These are phyloP conservation scores for Chelon auratus DNA, from an alignment of 2,797 vertebrate genomes.

Conservation along the genomic window DNA sequence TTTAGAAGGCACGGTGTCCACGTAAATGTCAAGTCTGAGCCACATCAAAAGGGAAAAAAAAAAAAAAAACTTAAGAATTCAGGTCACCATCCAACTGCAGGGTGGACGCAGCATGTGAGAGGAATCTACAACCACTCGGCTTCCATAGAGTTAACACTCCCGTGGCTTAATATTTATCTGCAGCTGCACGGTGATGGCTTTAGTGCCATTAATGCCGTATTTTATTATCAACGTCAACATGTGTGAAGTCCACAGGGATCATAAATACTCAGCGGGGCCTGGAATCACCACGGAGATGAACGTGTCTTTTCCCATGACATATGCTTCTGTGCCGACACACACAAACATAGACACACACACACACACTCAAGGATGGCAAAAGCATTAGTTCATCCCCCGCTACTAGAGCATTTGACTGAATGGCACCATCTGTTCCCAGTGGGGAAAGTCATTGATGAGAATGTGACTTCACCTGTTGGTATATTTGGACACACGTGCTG, in stretches of 20 bases:
- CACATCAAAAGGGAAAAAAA: neutral
- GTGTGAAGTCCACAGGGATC: slow-evolving; percentile 35
- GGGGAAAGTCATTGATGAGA: slow-evolving; percentile 28
- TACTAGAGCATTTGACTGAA: slow-evolving; percentile 2
- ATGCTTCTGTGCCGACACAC: neutral
- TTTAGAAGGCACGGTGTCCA: slow-evolving; percentile 7
- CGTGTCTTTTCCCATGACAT: slow-evolving; percentile 13
- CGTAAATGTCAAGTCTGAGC: slow-evolving; percentile 31
- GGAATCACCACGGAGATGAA: slow-evolving; percentile 11
- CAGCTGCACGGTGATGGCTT: slow-evolving; percentile 2
- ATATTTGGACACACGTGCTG: neutral
- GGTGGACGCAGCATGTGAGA: slow-evolving; percentile 16
- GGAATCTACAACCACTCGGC: slow-evolving; percentile 3
- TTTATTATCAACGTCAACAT: neutral
- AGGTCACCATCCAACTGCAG: slow-evolving; percentile 7
- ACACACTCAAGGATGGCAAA: neutral
- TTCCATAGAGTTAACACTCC: slow-evolving; percentile 3
- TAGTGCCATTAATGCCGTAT: slow-evolving; percentile 9
- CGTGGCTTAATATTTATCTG: slow-evolving; percentile 18
- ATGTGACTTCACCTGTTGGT: slow-evolving; percentile 12
- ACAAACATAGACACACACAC: neutral
- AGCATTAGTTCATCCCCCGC: slow-evolving; percentile 7
- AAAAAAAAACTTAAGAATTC: neutral
- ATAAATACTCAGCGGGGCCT: slow-evolving; percentile 31
- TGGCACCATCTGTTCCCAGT: slow-evolving; percentile 38